Evolutionary conservation across 2,797 vertebrate species (phyloP).

Genomic region (Thamnophis elegans): DNA sequence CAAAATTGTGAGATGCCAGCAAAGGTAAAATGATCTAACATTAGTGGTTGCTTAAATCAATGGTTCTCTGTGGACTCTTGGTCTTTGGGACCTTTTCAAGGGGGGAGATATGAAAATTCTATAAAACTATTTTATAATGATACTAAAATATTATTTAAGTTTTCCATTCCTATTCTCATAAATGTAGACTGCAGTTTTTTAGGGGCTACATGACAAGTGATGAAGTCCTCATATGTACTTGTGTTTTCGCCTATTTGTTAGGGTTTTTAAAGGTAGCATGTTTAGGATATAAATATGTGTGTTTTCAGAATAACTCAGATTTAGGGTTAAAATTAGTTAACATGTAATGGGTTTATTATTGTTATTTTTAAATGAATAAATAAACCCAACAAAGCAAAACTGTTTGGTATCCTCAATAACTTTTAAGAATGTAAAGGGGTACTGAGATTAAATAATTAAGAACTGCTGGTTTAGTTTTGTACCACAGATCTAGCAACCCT

Average conservation of each 20-base stretch:
- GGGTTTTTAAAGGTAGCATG: not conserved
- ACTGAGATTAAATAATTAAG: not conserved
- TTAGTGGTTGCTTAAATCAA: not conserved
- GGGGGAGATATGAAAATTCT: not conserved
- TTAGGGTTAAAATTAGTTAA: not conserved
- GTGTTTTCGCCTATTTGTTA: not conserved
- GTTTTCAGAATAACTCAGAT: not conserved
- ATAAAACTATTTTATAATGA: not conserved
- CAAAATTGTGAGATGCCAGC: not conserved
- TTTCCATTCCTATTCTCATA: not conserved
- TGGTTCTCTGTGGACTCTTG: not conserved
- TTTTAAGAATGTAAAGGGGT: not conserved
- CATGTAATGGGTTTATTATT: not conserved
- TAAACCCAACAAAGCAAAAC: not conserved
- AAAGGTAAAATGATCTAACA: not conserved
- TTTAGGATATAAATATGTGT: not conserved
- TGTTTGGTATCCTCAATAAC: not conserved
- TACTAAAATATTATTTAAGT: not conserved
- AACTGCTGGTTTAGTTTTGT: not conserved
- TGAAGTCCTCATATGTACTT: not conserved
- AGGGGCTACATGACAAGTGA: not conserved
- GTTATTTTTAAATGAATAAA: not conserved
- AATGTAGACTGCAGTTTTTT: not conserved
- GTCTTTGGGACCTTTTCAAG: not conserved
- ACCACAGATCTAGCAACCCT: not conserved